Conservation (phyloP, 2,113 vertebrate genomes). For the Butorides virescens region DNA sequence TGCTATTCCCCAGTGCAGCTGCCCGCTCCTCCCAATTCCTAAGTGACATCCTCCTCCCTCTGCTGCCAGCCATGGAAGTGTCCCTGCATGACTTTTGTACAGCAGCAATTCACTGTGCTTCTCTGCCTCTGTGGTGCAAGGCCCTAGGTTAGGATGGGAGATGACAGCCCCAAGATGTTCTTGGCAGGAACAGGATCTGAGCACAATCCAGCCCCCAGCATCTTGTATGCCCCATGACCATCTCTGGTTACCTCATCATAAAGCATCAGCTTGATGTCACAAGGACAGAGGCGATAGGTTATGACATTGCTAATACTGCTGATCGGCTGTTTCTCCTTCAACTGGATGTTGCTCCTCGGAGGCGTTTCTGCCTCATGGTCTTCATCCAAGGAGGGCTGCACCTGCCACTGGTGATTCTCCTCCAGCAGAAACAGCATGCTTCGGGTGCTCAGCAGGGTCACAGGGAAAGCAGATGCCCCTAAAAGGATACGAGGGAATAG, state of each 20-base stretch:
- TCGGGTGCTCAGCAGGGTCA: conserved; percentile 76
- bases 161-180: background rate
- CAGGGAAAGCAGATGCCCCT: conserved; percentile 67
- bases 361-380: background rate
- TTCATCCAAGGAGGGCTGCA: background rate
- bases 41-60: background rate
- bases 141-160: background rate
- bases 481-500: background rate
- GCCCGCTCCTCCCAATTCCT: background rate
- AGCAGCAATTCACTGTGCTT: background rate
- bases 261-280: conserved; percentile 83
- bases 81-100: background rate
- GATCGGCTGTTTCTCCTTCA: conserved; percentile 71
- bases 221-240: background rate
- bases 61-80: background rate
- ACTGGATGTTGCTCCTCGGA: background rate
- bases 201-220: background rate
- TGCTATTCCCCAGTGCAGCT: background rate
- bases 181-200: background rate
- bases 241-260: conserved; percentile 86
- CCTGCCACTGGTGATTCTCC: conserved; percentile 73
- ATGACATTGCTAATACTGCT: conserved; percentile 79
- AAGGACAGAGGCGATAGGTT: conserved; percentile 78
- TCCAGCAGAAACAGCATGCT: conserved; percentile 76
- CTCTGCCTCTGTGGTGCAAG: background rate